Conservation (phyloP, 2,888 invertebrate genomes). For the Cataglyphis altisquamis region DNA sequence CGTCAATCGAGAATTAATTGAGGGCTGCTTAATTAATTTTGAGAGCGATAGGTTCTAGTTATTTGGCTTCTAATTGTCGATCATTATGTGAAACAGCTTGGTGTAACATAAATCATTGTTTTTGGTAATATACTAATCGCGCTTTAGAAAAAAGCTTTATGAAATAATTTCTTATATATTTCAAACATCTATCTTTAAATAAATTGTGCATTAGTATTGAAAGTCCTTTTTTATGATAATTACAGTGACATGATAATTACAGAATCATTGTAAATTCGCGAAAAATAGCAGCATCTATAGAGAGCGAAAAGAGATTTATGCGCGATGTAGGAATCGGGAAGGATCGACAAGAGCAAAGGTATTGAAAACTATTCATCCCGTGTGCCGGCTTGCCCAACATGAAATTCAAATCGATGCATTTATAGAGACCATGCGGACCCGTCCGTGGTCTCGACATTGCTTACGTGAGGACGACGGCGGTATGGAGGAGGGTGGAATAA, state of each 20-base stretch:
- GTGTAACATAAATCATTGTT: not conserved
- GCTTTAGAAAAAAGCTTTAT: not conserved
- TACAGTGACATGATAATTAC: not conserved
- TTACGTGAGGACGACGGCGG: constrained; percentile 49
- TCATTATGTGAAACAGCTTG: not conserved
- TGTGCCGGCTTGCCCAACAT: constrained; percentile 59
- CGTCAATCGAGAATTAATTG: constrained; percentile 50
- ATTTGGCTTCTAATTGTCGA: constrained; percentile 26
- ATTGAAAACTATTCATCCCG: constrained; percentile 78
- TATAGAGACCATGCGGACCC: constrained; percentile 64
- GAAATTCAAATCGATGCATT: constrained; percentile 79
- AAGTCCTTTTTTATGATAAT: not conserved
- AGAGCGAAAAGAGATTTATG: constrained; percentile 37
- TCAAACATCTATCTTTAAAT: not conserved
- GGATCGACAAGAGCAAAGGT: constrained; percentile 63
- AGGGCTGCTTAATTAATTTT: constrained; percentile 42
- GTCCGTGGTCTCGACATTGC: constrained; percentile 57
- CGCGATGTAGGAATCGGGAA: constrained; percentile 28
- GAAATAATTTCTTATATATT: not conserved
- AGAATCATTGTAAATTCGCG: constrained; percentile 8
- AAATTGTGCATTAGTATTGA: not conserved
- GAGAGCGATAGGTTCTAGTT: constrained; percentile 20
- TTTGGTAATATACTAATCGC: not conserved
- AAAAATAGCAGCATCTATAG: constrained; percentile 37
- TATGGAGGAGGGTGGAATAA: constrained; percentile 77